phyloP scores from a whole-genome alignment of 2,113 vertebrate genomes.

The Myotis davidii region DNA sequence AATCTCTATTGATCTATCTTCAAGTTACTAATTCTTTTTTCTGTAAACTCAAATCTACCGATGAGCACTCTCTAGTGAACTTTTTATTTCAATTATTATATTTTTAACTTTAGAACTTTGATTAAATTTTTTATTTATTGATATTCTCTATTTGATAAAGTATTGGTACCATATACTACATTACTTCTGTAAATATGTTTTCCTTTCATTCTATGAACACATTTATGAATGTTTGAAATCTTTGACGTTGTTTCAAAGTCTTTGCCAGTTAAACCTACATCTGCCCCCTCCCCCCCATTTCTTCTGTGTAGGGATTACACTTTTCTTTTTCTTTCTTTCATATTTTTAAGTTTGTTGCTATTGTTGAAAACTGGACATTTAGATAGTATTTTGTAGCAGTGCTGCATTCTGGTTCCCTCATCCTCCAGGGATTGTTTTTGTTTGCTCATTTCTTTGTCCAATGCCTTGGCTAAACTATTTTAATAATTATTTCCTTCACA shows the following conservation, averaged over 20 bases:
- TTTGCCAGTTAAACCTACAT: not conserved
- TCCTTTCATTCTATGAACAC: not conserved
- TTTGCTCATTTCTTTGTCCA: not conserved
- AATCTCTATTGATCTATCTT: not conserved
- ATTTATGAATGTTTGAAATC: not conserved
- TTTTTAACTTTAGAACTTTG: not conserved
- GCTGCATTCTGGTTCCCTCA: not conserved
- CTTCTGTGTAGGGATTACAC: not conserved
- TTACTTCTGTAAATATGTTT: not conserved
- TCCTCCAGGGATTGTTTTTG: not conserved
- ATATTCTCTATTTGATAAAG: not conserved
- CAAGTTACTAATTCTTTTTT: not conserved
- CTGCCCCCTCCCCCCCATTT: rapidly evolving
- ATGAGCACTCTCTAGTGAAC: not conserved
- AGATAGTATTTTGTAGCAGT: not conserved
- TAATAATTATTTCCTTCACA: not conserved
- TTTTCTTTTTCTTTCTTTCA: not conserved
- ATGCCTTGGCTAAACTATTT: not conserved
- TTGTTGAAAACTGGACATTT: not conserved
- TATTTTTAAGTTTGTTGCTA: not conserved
- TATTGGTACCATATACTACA: not conserved
- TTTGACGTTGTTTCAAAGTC: not conserved
- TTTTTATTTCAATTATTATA: not conserved
- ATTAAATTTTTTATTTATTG: not conserved
- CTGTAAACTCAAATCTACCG: not conserved